Percentiles rank a stretch among this genome's conserved stretches.
Evolutionary conservation across 35 echinoderm and acorn worm species (phyloP).

Genomic region (Nesometra sesokonis): DNA sequence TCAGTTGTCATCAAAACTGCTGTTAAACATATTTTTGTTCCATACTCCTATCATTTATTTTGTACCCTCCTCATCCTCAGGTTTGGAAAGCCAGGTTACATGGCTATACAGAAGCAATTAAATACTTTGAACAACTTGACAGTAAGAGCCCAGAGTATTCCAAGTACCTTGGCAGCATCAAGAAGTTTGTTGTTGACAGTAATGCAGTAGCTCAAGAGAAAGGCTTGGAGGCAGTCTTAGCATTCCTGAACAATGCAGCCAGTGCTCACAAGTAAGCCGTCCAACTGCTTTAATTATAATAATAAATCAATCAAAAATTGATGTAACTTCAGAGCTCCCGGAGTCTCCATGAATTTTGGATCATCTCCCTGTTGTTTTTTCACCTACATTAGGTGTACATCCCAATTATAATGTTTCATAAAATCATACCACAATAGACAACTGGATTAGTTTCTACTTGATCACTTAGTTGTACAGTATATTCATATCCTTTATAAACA

Average conservation of each 20-base stretch:
- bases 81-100: constrained; percentile 88
- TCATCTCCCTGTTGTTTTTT: too few species aligned
- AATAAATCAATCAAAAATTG: neutral
- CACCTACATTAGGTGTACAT: too few species aligned
- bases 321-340: neutral
- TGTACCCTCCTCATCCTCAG: constrained; percentile 19
- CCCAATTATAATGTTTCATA: too few species aligned
- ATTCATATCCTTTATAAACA: too few species aligned
- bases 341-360: too few species aligned
- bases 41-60: neutral
- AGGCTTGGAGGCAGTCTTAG: constrained; percentile 77
- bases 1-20: neutral
- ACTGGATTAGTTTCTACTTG: too few species aligned
- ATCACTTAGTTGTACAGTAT: too few species aligned
- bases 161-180: constrained; percentile 75
- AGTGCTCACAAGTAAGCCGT: constrained; percentile 77
- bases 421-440: too few species aligned
- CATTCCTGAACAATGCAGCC: constrained; percentile 60
- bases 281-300: neutral
- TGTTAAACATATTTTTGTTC: neutral
- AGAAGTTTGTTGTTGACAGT: constrained; percentile 90
- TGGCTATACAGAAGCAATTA: constrained; percentile 79
- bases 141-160: constrained; percentile 92
- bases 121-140: constrained; percentile 60
- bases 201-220: constrained; percentile 99